Percentiles rank a stretch among this genome's conserved stretches.
Evolutionary conservation across 2,113 vertebrate species (phyloP).

Genomic region (Labrus mixtus): DNA sequence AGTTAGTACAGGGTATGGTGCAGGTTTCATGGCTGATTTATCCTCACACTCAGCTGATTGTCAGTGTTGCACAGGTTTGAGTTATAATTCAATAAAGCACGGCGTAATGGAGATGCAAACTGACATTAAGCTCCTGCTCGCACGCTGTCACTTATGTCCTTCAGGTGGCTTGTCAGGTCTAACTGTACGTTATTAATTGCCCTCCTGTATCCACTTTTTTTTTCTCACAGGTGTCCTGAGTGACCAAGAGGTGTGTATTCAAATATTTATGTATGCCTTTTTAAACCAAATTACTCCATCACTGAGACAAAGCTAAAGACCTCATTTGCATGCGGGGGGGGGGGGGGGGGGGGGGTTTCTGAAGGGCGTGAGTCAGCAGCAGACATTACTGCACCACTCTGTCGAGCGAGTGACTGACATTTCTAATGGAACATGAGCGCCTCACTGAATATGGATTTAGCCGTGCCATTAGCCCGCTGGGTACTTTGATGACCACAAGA

Average conservation of each 20-base stretch:
- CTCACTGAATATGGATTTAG: conserved; percentile 67
- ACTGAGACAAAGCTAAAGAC: conserved; percentile 79
- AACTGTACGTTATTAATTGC: conserved; percentile 81
- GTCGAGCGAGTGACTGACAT: conserved; percentile 72
- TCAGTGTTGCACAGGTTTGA: conserved; percentile 48
- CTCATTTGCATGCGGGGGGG: conserved; percentile 78
- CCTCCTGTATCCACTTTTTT: conserved; percentile 57
- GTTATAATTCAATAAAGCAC: conserved; percentile 70
- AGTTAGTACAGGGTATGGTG: background rate
- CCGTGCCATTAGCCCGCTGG: conserved; percentile 40
- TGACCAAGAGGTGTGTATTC: conserved; percentile 63
- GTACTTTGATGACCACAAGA: conserved; percentile 73
- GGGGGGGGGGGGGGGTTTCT: conserved; percentile 53
- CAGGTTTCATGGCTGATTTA: conserved; percentile 10
- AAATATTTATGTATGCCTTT: conserved; percentile 83
- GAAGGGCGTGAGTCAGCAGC: conserved; percentile 69
- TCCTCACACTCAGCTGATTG: conserved; percentile 26
- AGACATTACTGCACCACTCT: conserved; percentile 63
- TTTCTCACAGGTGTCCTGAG: conserved; percentile 67
- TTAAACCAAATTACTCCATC: conserved; percentile 79
- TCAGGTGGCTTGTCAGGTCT: conserved; percentile 73
- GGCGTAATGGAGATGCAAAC: conserved; percentile 73
- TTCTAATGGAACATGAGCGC: conserved; percentile 72
- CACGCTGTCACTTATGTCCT: conserved; percentile 74
- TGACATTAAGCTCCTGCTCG: conserved; percentile 62